phyloP scores from a whole-genome alignment of 2,113 vertebrate genomes.

The human region DNA sequence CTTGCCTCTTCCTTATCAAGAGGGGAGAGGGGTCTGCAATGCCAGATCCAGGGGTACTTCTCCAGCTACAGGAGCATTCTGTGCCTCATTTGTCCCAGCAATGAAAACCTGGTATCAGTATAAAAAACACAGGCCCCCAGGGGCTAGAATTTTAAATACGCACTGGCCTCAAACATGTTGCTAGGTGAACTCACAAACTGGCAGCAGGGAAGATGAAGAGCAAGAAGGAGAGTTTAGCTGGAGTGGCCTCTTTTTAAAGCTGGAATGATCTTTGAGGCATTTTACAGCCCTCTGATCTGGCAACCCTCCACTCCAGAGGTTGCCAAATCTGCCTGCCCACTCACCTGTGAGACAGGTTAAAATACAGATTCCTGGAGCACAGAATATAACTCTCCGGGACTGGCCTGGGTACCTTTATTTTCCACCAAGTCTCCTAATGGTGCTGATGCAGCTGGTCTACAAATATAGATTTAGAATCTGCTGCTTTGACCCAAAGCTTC shows the following conservation, averaged over 20 bases:
- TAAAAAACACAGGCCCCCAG: not conserved
- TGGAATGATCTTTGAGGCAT: not conserved
- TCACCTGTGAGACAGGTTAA: not conserved
- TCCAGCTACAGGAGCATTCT: not conserved
- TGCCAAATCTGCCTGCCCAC: not conserved
- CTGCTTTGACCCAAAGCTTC: not conserved
- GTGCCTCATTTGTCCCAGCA: not conserved
- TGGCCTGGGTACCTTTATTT: not conserved
- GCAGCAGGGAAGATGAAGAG: not conserved
- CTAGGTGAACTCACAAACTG: not conserved
- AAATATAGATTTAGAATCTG: not conserved
- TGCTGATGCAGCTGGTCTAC: not conserved
- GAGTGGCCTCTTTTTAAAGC: not conserved
- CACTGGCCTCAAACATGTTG: not conserved
- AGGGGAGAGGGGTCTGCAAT: not conserved
- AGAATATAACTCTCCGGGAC: not conserved
- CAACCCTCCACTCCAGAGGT: not conserved
- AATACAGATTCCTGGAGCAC: not conserved
- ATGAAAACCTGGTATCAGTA: not conserved
- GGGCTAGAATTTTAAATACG: not conserved
- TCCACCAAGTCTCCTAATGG: not conserved
- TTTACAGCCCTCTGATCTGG: not conserved
- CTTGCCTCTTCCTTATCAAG: not conserved
- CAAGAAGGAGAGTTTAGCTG: not conserved
- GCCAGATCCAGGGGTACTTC: accelerated